Evolutionary conservation across 1,140 invertebrate genomes (phyloP), one percentile per base, ranked within the genome.

Genomic region (Sycobia sp.): DNA sequence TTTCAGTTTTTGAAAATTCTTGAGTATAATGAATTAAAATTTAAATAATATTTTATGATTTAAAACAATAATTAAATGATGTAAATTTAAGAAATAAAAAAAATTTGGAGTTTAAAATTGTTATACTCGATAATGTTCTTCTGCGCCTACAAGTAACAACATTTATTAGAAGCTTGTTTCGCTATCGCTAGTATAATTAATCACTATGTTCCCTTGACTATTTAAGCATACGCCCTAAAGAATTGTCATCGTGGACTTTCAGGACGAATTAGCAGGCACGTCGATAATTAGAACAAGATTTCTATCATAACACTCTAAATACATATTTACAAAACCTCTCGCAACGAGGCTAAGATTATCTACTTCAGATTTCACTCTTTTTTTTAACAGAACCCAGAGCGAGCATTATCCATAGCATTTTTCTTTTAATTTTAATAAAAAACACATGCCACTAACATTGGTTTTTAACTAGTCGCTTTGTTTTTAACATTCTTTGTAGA

Each of bases 271-370:
- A 69, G 71, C 73, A 76, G 73, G 73, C 71, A 74, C 73, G 75
- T 76, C 74, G 75, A 79, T 71, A 74, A 72, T 73, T 71, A 76
- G 73, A 80, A 79, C 73, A 80, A 80, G 76, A 80, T 76, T 69
- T 79, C 72, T 80, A 79, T 81, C 73, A 78, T 79, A 77, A 77
- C 69, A 71, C 69, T 71, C 77, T 81, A 81, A 77, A 79, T 81
- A 81, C 78, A 80, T 81, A 81, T 81, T 75, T 81, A 80, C 78
- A 81, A 68, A 62, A 63, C 67, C 73, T 73, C 72, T 69, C 59
- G 58, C 55, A 66, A 36, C 16, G 69, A 71, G 68, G 59, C 59
- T 69, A 67, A 55, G 56, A 69, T 66, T 68, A 59, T 59, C 39
- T 65, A 69, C 60, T 67, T 70, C 41, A 59, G 51, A 66, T 46